Evolutionary conservation across 1,140 invertebrate species (phyloP).

Genomic region (Drosophila repleta): DNA sequence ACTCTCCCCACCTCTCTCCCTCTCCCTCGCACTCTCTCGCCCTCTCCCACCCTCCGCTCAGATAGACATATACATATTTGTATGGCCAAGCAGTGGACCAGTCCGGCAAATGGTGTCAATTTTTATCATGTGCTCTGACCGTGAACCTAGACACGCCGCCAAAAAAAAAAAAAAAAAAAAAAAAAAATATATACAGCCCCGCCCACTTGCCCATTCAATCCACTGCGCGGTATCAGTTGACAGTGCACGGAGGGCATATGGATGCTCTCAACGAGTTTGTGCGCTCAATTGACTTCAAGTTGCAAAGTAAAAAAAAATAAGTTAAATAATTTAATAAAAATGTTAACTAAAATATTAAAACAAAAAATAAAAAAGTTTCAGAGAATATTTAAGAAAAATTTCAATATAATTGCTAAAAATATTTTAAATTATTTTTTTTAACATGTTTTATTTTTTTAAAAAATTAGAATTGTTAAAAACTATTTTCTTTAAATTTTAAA

Average conservation of each 20-base stretch:
- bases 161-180: constrained; percentile 37
- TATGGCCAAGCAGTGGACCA: constrained; percentile 2
- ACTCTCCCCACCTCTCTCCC: not conserved
- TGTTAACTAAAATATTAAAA: no score
- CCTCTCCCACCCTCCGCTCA: not conserved
- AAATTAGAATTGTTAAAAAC: no score
- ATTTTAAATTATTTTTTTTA: no score
- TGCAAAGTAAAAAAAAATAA: no score
- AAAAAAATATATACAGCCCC: constrained; percentile 1
- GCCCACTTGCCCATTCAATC: not conserved
- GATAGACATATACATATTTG: not conserved
- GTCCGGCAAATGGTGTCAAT: constrained; percentile 64
- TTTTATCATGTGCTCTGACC: constrained; percentile 74
- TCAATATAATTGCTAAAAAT: no score
- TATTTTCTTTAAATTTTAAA: no score
- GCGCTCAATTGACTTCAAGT: no score
- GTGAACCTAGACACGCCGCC: constrained; percentile 45
- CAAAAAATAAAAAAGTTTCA: not conserved
- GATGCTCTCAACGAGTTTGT: not conserved
- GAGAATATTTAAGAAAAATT: no score
- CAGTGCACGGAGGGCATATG: not conserved
- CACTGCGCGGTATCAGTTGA: not conserved
- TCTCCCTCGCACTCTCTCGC: not conserved
- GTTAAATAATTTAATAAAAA: no score
- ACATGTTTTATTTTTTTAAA: no score